Conservation (phyloP, 2,113 vertebrate species). For the Dissostichus mawsoni region DNA sequence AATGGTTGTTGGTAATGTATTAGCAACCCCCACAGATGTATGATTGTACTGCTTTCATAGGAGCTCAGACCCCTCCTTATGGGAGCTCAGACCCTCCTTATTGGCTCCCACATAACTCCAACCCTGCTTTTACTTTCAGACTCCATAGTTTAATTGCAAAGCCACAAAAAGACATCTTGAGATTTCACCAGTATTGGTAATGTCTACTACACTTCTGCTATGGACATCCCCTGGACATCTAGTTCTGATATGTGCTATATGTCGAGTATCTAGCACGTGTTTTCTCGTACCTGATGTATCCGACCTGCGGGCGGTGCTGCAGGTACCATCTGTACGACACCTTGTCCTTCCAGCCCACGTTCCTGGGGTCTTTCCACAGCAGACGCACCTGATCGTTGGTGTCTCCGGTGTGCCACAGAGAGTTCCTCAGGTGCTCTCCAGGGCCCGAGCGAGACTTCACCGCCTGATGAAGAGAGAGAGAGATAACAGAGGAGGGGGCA, state of each 20-base stretch:
- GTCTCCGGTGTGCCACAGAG: constrained; percentile 98
- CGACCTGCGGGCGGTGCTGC: constrained; percentile 96
- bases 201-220: too few species aligned
- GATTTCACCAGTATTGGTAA: too few species aligned
- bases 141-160: neutral
- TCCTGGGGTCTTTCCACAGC: constrained; percentile 97
- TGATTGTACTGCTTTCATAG: too few species aligned
- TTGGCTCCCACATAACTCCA: too few species aligned
- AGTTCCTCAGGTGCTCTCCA: constrained; percentile 96
- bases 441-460: constrained; percentile 97
- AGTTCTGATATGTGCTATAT: neutral
- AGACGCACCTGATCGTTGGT: constrained; percentile 96
- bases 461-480: constrained; percentile 81
- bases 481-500: neutral
- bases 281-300: constrained; percentile 91
- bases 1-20: too few species aligned
- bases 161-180: too few species aligned
- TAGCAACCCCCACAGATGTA: too few species aligned
- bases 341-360: constrained; percentile 99
- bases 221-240: too few species aligned
- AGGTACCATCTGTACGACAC: constrained; percentile 99
- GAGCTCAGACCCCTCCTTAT: too few species aligned
- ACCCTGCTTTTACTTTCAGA: too few species aligned
- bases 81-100: too few species aligned
- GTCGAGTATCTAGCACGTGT: neutral